Base-by-base conservation (phyloP, 2,113 vertebrate genomes). In the Peucedramus taeniatus region DNA sequence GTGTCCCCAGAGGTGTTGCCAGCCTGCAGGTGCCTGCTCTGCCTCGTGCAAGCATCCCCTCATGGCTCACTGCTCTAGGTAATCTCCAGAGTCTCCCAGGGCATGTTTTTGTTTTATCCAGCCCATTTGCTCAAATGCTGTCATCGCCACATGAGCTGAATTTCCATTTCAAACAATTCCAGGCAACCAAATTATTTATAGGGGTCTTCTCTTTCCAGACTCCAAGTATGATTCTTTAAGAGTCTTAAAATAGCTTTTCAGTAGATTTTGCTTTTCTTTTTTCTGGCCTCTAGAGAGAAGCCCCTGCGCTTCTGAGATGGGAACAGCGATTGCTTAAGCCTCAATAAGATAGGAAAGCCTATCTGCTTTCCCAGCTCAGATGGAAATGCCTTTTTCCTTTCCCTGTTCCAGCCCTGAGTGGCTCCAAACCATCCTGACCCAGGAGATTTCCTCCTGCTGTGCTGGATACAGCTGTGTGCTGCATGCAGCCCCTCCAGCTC, bases 121-220 rank as follows among this genome's bases (percentile, higher is more conserved):
- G 40, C 39, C 56, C 24, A 9, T 93, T 89, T 81, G 59, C 49
- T 93, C 22, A 47, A 63, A 6, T 40, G 70, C 51, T 82, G 19
- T 71, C 56, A n/a, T 71, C 39, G 47, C 81, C 60, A 66, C 69
- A 59, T 11, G 39, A 44, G 24, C 71, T 82, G 64, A 84, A 94
- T 92, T 96, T 92, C 87, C 83, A 87, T 81, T 91, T 92, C 91
- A 92, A 94, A 81, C 64, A 74, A 78, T 89, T 78, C 56, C 64
- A 71, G 60, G 66, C 75, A 70, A 75, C 17, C 11, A 15, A 78
- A 89, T 89, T 92, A 86, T 91, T 94, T 87, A 66, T 56, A 72
- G 42, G 56, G 42, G 44, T 75, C 60, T 44, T 92, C 21, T 71
- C n/a, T 82, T 89, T 75, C 17, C 60, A 66, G 51, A 50, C 16